Percentiles rank a stretch among this genome's conserved stretches.
Conservation (phyloP, 2,888 invertebrate genomes). For the Azorinus chamasolen region DNA sequence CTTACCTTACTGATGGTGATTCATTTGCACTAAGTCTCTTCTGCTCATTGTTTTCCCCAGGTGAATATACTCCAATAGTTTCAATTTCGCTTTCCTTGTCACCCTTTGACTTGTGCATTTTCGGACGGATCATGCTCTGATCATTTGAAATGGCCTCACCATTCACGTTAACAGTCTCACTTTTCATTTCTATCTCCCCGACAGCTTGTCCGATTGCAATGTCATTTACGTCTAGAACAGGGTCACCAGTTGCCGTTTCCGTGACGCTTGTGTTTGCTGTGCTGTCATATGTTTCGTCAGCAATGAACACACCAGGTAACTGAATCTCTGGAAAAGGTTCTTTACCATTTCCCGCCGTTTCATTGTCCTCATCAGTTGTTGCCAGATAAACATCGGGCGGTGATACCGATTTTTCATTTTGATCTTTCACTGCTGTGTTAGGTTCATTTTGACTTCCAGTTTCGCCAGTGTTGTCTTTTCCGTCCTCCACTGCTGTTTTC, state of each 20-base stretch:
- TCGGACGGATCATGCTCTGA: neutral
- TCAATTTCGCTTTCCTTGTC: neutral
- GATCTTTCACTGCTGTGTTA: neutral
- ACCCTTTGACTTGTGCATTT: neutral
- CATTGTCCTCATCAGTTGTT: neutral
- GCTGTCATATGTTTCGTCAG: conserved; percentile 14
- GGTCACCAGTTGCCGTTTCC: neutral
- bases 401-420: neutral
- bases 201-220: conserved; percentile 45
- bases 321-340: neutral
- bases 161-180: conserved; percentile 23
- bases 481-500: neutral
- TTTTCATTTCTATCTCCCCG: conserved; percentile 34
- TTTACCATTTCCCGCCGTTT: neutral
- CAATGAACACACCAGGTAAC: conserved; percentile 33
- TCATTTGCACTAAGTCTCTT: no score
- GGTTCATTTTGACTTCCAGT: conserved; percentile 1
- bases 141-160: conserved; percentile 12
- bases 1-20: no score
- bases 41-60: neutral
- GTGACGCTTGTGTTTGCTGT: neutral
- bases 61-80: neutral
- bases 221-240: conserved; percentile 21
- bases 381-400: neutral
- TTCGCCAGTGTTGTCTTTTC: neutral